Evolutionary conservation across 2,888 invertebrate species (phyloP).

Genomic region (Neelides folsomi): DNA sequence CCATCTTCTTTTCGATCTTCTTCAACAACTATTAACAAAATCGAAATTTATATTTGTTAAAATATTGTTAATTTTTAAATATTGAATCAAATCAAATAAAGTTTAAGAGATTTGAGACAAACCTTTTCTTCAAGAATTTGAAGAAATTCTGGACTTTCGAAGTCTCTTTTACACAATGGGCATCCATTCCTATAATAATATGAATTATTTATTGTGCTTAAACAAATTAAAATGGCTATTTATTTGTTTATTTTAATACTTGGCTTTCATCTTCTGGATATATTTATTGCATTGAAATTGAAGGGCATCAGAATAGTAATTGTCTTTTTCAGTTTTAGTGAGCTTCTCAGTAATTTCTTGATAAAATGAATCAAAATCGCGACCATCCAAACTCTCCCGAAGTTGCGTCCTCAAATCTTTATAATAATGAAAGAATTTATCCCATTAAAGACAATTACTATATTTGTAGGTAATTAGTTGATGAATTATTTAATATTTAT

Average conservation of each 20-base stretch:
- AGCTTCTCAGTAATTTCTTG: conserved; percentile 28
- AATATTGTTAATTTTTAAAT: no score
- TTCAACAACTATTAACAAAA: no score
- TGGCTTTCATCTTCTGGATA: conserved; percentile 19
- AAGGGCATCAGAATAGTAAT: conserved; percentile 19
- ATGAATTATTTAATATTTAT: no score
- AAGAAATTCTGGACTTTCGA: conserved; percentile 46
- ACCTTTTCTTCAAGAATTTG: neutral
- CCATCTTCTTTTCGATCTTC: no score
- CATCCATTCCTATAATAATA: conserved; percentile 55
- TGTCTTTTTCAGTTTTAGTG: conserved; percentile 22
- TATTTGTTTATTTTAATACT: no score
- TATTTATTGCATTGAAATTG: conserved; percentile 25
- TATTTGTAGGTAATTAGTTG: no score
- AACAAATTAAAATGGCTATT: no score
- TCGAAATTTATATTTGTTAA: no score
- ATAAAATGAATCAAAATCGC: conserved; percentile 32
- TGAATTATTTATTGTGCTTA: no score
- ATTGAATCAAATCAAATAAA: no score
- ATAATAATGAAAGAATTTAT: neutral
- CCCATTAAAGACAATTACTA: no score
- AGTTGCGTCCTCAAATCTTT: conserved; percentile 17
- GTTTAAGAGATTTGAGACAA: no score
- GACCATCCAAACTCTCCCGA: conserved; percentile 15
- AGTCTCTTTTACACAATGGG: conserved; percentile 69